phyloP scores from a whole-genome alignment of 2,797 vertebrate species.

The Taenioides sp. region DNA sequence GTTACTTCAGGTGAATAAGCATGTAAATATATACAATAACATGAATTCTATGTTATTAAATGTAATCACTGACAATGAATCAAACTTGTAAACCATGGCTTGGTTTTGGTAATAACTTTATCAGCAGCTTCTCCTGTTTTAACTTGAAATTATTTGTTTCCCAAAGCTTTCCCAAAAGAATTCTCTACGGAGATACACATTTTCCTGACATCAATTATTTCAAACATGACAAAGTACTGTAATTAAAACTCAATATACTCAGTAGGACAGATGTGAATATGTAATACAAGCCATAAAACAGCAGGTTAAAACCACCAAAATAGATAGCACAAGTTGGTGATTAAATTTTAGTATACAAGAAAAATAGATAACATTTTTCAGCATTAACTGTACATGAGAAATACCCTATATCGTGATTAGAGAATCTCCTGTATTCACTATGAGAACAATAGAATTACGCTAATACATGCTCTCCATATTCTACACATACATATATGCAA shows the following conservation, averaged over 20 bases:
- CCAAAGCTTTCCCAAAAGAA: constrained; percentile 39
- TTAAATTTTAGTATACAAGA: constrained; percentile 34
- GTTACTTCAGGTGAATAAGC: not conserved
- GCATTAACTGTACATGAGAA: constrained; percentile 30
- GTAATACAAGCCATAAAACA: constrained; percentile 50
- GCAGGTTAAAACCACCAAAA: constrained; percentile 38
- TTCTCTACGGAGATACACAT: constrained; percentile 51
- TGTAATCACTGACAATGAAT: constrained; percentile 19
- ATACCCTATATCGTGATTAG: constrained; percentile 64
- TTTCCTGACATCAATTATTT: constrained; percentile 68
- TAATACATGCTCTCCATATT: constrained; percentile 57
- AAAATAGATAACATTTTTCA: constrained; percentile 18
- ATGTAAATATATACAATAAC: not conserved
- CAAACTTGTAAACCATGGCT: constrained; percentile 31
- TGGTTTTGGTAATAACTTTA: constrained; percentile 47
- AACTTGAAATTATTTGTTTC: constrained; percentile 60
- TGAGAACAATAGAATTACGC: constrained; percentile 61
- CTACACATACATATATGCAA: constrained; percentile 31
- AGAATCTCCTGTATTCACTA: constrained; percentile 40
- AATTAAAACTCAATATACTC: constrained; percentile 41
- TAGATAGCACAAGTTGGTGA: constrained; percentile 20
- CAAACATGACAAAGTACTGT: constrained; percentile 63
- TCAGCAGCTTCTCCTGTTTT: constrained; percentile 42
- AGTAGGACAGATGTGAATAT: constrained; percentile 64
- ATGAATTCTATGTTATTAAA: not conserved